These are phyloP conservation scores for Tachystola acroxantha DNA, from an alignment of 2,888 invertebrate genomes.

Conservation along the genomic window DNA sequence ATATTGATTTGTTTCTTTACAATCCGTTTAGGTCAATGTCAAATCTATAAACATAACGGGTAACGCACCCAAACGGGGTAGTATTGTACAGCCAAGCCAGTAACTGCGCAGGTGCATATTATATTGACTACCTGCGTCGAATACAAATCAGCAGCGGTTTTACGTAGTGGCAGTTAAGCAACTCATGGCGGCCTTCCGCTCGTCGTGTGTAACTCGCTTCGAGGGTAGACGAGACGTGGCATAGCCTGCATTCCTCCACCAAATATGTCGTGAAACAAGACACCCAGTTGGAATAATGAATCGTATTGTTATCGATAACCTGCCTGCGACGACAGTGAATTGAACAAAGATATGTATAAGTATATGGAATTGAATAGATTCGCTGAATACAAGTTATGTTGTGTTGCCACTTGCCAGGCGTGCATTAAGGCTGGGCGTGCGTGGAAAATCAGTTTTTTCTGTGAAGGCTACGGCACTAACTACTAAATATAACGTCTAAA, in stretches of 20 bases:
- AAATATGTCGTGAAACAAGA: conserved; percentile 57
- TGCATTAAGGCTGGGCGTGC: too few species aligned
- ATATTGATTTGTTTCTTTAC: too few species aligned
- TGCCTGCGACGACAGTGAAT: too few species aligned
- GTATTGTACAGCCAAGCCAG: conserved; percentile 21
- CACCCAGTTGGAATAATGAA: conserved; percentile 55
- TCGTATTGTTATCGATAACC: conserved; percentile 39
- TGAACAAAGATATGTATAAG: too few species aligned
- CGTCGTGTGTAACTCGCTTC: conserved; percentile 29
- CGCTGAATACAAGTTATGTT: too few species aligned
- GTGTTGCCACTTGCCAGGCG: too few species aligned
- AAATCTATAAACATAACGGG: conserved; percentile 14
- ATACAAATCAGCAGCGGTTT: conserved; percentile 52
- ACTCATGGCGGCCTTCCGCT: conserved; percentile 43
- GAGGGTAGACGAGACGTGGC: conserved; percentile 33
- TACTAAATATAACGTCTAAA: too few species aligned
- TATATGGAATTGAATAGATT: too few species aligned
- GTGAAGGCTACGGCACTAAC: too few species aligned
- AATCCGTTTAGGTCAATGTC: conserved; percentile 28
- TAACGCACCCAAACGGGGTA: conserved; percentile 20
- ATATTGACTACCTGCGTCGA: conserved; percentile 33
- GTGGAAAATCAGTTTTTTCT: too few species aligned
- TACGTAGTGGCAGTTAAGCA: conserved; percentile 34
- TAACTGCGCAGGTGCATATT: conserved; percentile 42
- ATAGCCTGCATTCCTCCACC: conserved; percentile 59